Conservation (phyloP, 2,888 invertebrate genomes). For the Stenoptilia bipunctidactyla region DNA sequence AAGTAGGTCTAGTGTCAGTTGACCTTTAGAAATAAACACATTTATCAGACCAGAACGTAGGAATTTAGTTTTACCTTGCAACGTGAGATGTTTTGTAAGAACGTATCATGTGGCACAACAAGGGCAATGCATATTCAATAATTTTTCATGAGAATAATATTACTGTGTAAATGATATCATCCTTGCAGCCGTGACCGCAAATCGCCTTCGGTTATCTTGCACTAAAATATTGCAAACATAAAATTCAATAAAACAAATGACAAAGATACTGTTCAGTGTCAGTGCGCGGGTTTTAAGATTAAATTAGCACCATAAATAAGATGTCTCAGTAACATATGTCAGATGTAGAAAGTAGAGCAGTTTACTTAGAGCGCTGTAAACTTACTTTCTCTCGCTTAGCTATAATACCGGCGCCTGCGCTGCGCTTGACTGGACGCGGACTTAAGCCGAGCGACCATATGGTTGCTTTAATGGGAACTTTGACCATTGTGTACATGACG, state of each 20-base stretch:
- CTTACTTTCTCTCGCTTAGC: slow-evolving; percentile 61
- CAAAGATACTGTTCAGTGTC: no score
- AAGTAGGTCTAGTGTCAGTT: no score
- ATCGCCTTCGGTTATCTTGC: no score
- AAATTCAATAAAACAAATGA: no score
- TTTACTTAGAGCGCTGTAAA: slow-evolving; percentile 23
- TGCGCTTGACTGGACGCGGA: slow-evolving; percentile 43
- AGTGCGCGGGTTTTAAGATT: no score
- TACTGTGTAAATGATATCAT: slow-evolving; percentile 1
- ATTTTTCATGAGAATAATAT: slow-evolving; percentile 2
- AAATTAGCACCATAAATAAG: not conserved
- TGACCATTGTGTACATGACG: not conserved
- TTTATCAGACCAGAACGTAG: slow-evolving; percentile 40
- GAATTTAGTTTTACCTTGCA: slow-evolving; percentile 30
- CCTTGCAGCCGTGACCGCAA: not conserved
- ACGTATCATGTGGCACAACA: slow-evolving; percentile 32
- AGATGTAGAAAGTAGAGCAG: slow-evolving; percentile 55
- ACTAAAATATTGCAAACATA: no score
- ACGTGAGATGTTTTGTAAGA: slow-evolving; percentile 21
- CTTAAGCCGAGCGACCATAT: slow-evolving; percentile 17
- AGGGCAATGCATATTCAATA: slow-evolving; percentile 13
- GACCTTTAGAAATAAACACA: slow-evolving; percentile 10
- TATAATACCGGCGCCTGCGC: slow-evolving; percentile 40
- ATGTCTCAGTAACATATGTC: slow-evolving; percentile 29
- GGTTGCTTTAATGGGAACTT: not conserved